Percentiles rank a stretch among this genome's conserved stretches.
Conservation (phyloP, 1,140 invertebrate genomes). For the Drosophila biarmipes region DNA sequence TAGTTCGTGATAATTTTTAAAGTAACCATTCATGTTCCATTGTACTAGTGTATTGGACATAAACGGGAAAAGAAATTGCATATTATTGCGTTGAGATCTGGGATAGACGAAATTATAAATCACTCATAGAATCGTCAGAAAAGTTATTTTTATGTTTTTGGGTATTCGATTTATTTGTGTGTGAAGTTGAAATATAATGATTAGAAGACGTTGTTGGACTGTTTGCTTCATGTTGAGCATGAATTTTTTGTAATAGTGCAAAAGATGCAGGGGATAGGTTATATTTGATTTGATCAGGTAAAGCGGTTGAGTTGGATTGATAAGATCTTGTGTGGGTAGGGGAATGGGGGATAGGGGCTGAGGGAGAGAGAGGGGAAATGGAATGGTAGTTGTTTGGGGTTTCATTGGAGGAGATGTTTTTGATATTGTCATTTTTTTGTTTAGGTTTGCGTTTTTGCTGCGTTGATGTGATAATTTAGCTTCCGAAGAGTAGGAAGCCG, state of each 20-base stretch:
- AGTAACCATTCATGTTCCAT: constrained; percentile 20
- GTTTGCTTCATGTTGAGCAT: background rate
- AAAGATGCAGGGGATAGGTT: constrained; percentile 7
- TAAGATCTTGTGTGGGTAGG: background rate
- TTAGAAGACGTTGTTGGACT: background rate
- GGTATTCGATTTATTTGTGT: background rate
- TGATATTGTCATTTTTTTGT: constrained; percentile 10
- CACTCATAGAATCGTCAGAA: background rate
- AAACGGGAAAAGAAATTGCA: background rate
- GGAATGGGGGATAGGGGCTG: background rate
- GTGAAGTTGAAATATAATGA: background rate
- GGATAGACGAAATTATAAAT: constrained; percentile 1
- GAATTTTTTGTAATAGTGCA: background rate
- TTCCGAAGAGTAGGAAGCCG: constrained; percentile 7
- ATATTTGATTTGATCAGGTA: constrained; percentile 5
- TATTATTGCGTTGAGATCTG: constrained; percentile 7
- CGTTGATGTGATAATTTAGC: constrained; percentile 5
- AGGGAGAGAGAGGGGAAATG: background rate
- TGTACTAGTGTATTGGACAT: constrained; percentile 17
- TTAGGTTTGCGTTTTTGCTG: constrained; percentile 13
- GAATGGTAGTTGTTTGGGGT: background rate
- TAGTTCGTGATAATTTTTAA: constrained; percentile 14
- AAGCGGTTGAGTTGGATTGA: background rate
- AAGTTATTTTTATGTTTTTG: too few relatives aligned
- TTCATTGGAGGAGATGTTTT: background rate